These are phyloP conservation scores for Plagiodera versicolora DNA, from an alignment of 2,888 invertebrate genomes.

Conservation along the genomic window DNA sequence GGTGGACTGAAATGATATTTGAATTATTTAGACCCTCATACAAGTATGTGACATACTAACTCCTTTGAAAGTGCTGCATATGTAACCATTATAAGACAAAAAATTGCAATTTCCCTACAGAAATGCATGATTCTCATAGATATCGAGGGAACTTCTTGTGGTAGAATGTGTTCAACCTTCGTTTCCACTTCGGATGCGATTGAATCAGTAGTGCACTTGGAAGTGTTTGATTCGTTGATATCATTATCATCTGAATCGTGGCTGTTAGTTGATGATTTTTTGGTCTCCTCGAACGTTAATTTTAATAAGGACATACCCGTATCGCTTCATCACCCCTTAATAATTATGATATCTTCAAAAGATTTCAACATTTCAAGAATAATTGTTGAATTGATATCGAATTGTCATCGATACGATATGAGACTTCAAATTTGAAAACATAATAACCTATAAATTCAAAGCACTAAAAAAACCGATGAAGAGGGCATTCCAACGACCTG, in stretches of 20 bases:
- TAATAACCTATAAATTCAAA: too few relatives aligned
- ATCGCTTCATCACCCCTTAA: slow-evolving; percentile 33
- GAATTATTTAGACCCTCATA: background rate
- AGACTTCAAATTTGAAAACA: too few relatives aligned
- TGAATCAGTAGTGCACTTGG: slow-evolving; percentile 24
- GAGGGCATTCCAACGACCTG: too few relatives aligned
- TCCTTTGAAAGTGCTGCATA: slow-evolving; percentile 72
- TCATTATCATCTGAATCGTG: slow-evolving; percentile 35
- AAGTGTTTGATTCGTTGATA: slow-evolving; percentile 28
- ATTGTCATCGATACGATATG: too few relatives aligned
- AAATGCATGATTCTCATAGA: slow-evolving; percentile 61
- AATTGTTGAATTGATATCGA: too few relatives aligned
- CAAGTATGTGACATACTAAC: slow-evolving; percentile 50
- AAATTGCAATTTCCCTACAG: slow-evolving; percentile 59
- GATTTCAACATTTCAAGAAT: too few relatives aligned
- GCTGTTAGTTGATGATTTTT: slow-evolving; percentile 25
- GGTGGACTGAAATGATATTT: slow-evolving; percentile 58
- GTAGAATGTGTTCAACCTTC: slow-evolving; percentile 12
- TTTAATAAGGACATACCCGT: slow-evolving; percentile 39
- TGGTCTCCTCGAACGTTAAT: slow-evolving; percentile 33
- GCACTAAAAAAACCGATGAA: too few relatives aligned
- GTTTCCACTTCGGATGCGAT: slow-evolving; percentile 19
- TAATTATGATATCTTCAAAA: too few relatives aligned
- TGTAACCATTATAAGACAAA: slow-evolving; percentile 62
- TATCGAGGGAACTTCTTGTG: slow-evolving; percentile 24